Conservation (phyloP, 2,113 vertebrate genomes). For the Nothocercus julius region DNA sequence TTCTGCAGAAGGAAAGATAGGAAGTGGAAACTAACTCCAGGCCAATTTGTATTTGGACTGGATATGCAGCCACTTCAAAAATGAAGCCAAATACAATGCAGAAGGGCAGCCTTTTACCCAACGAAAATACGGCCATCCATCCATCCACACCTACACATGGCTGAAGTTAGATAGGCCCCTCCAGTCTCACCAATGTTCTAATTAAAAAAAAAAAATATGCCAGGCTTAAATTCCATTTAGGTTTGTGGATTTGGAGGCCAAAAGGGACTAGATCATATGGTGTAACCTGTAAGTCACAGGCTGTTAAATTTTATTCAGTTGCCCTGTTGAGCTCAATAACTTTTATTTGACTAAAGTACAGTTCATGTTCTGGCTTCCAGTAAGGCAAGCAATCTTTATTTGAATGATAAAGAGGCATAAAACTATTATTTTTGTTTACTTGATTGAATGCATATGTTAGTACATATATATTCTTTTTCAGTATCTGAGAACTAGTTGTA, state of each 20-base stretch:
- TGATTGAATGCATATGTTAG: neutral
- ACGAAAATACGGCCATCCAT: neutral
- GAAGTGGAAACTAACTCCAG: slow-evolving; percentile 50
- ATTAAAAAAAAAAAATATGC: neutral
- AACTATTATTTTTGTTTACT: neutral
- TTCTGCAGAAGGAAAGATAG: slow-evolving; percentile 25
- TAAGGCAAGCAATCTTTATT: neutral
- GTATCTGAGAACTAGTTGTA: neutral
- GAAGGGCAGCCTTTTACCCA: slow-evolving; percentile 28
- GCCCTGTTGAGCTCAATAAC: slow-evolving; percentile 53
- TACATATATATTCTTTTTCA: neutral
- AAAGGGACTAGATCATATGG: slow-evolving; percentile 47
- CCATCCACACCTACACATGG: neutral
- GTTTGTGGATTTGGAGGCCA: slow-evolving; percentile 23
- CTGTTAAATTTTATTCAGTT: slow-evolving; percentile 52
- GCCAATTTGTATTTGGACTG: slow-evolving; percentile 46
- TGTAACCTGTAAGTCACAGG: slow-evolving; percentile 46
- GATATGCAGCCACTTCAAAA: slow-evolving; percentile 28
- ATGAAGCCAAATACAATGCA: slow-evolving; percentile 45
- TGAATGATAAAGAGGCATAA: slow-evolving; percentile 2
- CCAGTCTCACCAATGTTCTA: slow-evolving; percentile 22
- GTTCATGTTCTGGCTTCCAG: slow-evolving; percentile 17
- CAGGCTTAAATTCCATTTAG: slow-evolving; percentile 21
- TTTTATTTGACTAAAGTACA: slow-evolving; percentile 31
- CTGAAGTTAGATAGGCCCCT: slow-evolving; percentile 44